Conservation (phyloP, 2,888 invertebrate species). For the Gnatocerus cornutus region DNA sequence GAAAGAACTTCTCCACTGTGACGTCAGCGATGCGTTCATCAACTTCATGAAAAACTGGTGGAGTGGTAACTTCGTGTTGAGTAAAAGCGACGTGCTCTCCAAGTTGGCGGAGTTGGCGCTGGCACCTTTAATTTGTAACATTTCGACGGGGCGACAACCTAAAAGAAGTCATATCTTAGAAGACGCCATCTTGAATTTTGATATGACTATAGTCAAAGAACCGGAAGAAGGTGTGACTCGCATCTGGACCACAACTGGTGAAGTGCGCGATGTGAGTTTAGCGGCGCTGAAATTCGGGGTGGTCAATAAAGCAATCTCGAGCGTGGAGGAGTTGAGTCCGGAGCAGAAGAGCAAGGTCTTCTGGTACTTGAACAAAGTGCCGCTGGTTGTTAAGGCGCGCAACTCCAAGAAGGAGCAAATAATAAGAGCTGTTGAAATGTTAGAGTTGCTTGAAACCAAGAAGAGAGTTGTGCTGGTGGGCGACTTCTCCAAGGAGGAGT, state of each 20-base stretch:
- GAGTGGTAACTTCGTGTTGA: conserved; percentile 15
- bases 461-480: conserved; percentile 8
- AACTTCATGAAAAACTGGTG: conserved; percentile 21
- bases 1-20: neutral
- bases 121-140: neutral
- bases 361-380: conserved; percentile 14
- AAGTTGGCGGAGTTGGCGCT: conserved; percentile 14
- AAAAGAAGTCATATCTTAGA: neutral
- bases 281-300: conserved; percentile 6
- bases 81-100: conserved; percentile 7
- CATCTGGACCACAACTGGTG: neutral
- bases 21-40: neutral
- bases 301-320: neutral
- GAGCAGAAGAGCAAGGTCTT: conserved; percentile 4
- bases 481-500: conserved; percentile 1
- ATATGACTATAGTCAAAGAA: neutral
- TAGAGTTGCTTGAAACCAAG: neutral
- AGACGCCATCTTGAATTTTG: neutral
- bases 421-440: neutral
- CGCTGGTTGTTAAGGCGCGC: neutral
- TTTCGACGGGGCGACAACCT: neutral
- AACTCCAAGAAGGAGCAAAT: neutral
- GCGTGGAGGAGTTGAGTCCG: neutral
- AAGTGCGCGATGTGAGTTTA: conserved; percentile 1
- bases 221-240: neutral